Evolutionary conservation across 1,140 invertebrate genomes (phyloP).

Genomic region (Psix sp.): DNA sequence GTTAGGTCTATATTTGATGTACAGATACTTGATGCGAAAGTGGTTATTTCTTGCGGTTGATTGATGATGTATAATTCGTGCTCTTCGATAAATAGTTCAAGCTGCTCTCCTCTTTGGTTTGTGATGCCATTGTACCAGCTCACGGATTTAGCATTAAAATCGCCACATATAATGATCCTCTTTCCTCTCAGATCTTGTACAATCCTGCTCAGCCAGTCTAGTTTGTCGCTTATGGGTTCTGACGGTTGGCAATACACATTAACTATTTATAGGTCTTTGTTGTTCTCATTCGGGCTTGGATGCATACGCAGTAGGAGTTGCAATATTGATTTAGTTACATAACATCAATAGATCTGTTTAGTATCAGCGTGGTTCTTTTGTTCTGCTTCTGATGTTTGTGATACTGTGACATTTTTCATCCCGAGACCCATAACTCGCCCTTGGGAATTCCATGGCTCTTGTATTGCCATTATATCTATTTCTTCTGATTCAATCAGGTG

Average conservation of each 20-base stretch:
- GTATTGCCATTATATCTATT: not conserved
- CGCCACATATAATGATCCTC: too few relatives aligned
- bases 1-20: constrained; percentile 15
- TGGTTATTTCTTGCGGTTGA: not conserved
- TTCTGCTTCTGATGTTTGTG: not conserved
- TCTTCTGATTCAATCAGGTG: not conserved
- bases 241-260: constrained; percentile 2
- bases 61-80: constrained; percentile 1
- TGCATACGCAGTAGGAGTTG: not conserved
- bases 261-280: too few relatives aligned
- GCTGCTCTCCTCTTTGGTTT: constrained; percentile 13
- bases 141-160: not conserved
- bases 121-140: not conserved
- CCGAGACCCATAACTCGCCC: not conserved
- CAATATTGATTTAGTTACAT: not conserved
- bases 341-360: not conserved
- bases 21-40: not conserved
- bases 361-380: not conserved
- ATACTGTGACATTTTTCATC: not conserved
- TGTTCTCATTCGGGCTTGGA: not conserved
- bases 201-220: constrained; percentile 3
- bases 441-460: not conserved
- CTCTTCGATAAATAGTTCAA: constrained; percentile 10
- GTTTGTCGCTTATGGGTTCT: not conserved
- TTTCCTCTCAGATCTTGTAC: too few relatives aligned